These are phyloP conservation scores for Thamnophis elegans DNA, from an alignment of 2,797 vertebrate genomes.

Conservation along the genomic window DNA sequence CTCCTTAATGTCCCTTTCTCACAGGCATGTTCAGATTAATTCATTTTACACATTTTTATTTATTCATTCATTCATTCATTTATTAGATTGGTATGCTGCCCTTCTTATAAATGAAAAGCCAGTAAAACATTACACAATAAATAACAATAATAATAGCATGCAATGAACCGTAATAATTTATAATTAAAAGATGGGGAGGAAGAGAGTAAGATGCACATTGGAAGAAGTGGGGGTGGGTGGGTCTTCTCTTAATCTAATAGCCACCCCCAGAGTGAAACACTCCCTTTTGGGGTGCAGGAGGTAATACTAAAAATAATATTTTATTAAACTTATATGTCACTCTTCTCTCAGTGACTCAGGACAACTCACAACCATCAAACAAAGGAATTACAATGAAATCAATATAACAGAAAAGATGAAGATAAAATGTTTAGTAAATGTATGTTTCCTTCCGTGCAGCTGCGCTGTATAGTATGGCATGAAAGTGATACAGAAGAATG, in stretches of 20 bases:
- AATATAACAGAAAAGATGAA: neutral
- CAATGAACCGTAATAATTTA: neutral
- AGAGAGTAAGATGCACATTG: neutral
- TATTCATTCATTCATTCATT: neutral
- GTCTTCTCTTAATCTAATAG: neutral
- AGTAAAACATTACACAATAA: neutral
- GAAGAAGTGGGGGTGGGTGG: neutral
- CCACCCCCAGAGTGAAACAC: neutral
- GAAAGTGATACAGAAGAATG: neutral
- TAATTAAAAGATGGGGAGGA: neutral
- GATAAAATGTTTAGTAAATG: neutral
- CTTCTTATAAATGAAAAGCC: neutral
- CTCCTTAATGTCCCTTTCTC: neutral
- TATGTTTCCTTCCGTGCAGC: neutral
- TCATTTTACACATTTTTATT: neutral
- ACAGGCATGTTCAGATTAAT: neutral
- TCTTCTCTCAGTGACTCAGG: neutral
- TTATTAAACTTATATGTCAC: neutral
- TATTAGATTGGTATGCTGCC: neutral
- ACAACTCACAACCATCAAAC: neutral
- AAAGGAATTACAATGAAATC: neutral
- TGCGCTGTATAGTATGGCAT: neutral
- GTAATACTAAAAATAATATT: neutral
- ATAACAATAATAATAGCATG: neutral
- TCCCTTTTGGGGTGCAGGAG: neutral